phyloP scores from a whole-genome alignment of 2,888 invertebrate genomes.

The Hetaerina titia region DNA sequence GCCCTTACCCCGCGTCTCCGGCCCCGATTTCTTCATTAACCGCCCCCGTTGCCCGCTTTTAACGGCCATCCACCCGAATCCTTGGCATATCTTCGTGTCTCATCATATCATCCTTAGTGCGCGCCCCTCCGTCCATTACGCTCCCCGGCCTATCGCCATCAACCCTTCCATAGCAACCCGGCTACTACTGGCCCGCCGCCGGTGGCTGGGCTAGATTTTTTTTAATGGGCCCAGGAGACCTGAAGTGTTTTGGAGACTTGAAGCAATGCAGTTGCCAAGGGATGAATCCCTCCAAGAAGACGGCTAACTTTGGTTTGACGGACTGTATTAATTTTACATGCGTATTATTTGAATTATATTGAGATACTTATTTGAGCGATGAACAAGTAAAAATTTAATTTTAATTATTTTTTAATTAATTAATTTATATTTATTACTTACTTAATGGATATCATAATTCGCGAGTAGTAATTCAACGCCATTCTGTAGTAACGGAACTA shows the following conservation, averaged over 20 bases:
- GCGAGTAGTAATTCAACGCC: too few species aligned
- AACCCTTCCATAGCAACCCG: slow-evolving; percentile 18
- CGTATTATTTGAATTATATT: too few species aligned
- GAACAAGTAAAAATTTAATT: too few species aligned
- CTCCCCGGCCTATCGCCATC: slow-evolving; percentile 4
- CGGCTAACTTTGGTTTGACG: neutral
- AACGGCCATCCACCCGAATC: slow-evolving; percentile 23
- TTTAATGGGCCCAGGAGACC: neutral
- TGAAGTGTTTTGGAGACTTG: neutral
- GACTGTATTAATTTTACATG: too few species aligned
- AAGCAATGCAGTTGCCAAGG: neutral
- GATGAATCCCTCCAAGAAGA: neutral
- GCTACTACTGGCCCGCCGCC: neutral
- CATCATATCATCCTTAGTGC: slow-evolving; percentile 6
- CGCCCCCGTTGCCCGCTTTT: neutral
- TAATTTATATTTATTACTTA: too few species aligned
- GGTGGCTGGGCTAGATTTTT: neutral
- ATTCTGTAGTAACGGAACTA: too few species aligned
- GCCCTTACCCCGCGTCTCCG: neutral
- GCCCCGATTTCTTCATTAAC: slow-evolving; percentile 18
- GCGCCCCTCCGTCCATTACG: neutral
- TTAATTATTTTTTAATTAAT: too few species aligned
- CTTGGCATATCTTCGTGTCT: slow-evolving; percentile 27
- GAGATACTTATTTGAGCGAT: too few species aligned
- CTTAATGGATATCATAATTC: too few species aligned